phyloP scores from a whole-genome alignment of 2,797 vertebrate genomes.

The Chaenodraco wilsoni region DNA sequence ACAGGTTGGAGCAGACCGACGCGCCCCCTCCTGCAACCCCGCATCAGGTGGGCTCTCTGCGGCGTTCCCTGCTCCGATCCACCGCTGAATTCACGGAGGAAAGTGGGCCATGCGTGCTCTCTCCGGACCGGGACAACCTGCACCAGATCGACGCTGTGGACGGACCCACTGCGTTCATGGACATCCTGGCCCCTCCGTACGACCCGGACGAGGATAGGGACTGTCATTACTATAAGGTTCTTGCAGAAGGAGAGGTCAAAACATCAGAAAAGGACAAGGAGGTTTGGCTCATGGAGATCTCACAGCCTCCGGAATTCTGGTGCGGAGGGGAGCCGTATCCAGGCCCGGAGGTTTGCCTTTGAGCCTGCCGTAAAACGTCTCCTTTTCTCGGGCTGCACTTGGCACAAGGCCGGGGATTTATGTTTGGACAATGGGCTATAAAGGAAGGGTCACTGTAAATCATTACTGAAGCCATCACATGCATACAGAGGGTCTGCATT shows the following conservation, averaged over 20 bases:
- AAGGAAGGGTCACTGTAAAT: not conserved
- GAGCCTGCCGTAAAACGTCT: constrained; percentile 47
- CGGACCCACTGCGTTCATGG: constrained; percentile 93
- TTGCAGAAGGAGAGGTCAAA: constrained; percentile 49
- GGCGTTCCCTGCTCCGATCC: constrained; percentile 85
- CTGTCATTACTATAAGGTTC: constrained; percentile 93
- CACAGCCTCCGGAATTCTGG: constrained; percentile 93
- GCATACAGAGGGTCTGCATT: not conserved
- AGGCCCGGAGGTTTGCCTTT: constrained; percentile 90
- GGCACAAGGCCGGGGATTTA: not conserved
- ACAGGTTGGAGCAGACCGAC: constrained; percentile 79
- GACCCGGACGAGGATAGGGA: constrained; percentile 93
- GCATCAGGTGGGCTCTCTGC: constrained; percentile 74
- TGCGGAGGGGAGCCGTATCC: constrained; percentile 93
- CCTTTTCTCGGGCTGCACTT: not conserved
- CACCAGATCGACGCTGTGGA: constrained; percentile 93
- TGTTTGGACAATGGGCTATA: constrained; percentile 4
- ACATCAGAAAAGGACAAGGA: constrained; percentile 79
- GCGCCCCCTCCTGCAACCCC: constrained; percentile 58
- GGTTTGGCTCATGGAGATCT: constrained; percentile 91
- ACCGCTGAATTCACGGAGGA: constrained; percentile 87
- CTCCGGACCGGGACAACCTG: constrained; percentile 91
- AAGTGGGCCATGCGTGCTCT: constrained; percentile 87
- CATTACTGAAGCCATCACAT: not conserved
- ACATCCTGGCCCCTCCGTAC: constrained; percentile 95